Base-by-base conservation (phyloP, 92 coral and sea anemone genomes). In the Porites rus region DNA sequence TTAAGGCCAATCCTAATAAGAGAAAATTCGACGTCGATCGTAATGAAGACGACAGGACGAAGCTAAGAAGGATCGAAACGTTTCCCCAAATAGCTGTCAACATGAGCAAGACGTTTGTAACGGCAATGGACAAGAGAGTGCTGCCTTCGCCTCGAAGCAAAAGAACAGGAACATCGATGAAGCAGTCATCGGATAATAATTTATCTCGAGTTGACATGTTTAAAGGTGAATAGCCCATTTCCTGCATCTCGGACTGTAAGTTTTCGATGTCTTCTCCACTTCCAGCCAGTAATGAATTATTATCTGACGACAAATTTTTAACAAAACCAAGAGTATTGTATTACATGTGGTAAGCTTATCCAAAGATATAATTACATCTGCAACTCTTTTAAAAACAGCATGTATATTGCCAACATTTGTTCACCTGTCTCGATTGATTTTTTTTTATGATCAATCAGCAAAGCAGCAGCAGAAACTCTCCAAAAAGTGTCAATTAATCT, bases 21-120 rank as follows among this genome's bases (percentile, higher is more conserved):
- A 80, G 65, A 25, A 21, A 13, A 53, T 80, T 80, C 16, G 84
- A 68, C 17, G 75, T 66, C 52, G 75, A 51, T 9, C 65, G 84
- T 25, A 80, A 68, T 17, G 75, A 80, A 17, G 84, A 11, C 7
- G 17, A 65, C 8, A 66, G 16, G 4, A 9, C 51, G 17, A 80
- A 80, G 84, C 84, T 80, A 8, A 66, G 51, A 67, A 80, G 53
- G 17, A 80, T 80, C 25, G 84, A 80, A 66, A 68, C 24, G 51
- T 80, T 80, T 66, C 84, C 84, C 4, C 53, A 66, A 52, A 22
- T 68, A 16, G 66, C 65, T 10, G 75, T 66, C 19, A 80, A 66
- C 84, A 28, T 24, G 63, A 80, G 75, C 51, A 6, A 18, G 13
- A 65, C 56, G 28, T 79, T 79, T 1, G 46, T n/a, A n/a, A 80